phyloP scores from a whole-genome alignment of 92 coral and sea anemone genomes.

The Virgularia gustaviana region DNA sequence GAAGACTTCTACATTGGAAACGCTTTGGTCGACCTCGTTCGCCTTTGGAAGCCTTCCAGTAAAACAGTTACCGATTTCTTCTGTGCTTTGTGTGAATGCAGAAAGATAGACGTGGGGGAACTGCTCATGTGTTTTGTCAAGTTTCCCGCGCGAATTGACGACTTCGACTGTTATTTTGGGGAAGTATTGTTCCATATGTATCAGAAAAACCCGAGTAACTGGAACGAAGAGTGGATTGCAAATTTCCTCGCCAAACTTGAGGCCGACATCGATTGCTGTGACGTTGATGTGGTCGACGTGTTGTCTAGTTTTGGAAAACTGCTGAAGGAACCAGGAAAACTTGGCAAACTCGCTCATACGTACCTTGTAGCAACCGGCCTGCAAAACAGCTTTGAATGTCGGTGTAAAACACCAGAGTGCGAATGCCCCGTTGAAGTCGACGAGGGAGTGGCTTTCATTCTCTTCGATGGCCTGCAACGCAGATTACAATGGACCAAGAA shows the following conservation, averaged over 20 bases:
- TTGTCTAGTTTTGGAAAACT: conserved; percentile 78
- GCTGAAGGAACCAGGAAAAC: conserved; percentile 58
- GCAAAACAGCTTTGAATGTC: conserved; percentile 72
- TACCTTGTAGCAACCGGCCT: conserved; percentile 77
- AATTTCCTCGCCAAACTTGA: conserved; percentile 68
- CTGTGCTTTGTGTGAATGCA: conserved; percentile 10
- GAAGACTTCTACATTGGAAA: conserved; percentile 16
- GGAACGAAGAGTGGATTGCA: conserved; percentile 73
- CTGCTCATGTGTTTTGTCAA: conserved; percentile 23
- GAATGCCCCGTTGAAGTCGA: conserved; percentile 82
- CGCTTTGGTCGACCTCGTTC: conserved; percentile 7
- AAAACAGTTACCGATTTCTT: conserved; percentile 7
- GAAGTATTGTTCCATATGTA: conserved; percentile 12
- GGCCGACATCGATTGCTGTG: conserved; percentile 63
- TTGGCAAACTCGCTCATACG: conserved; percentile 74
- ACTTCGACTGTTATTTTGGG: conserved; percentile 31
- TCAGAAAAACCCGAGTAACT: conserved; percentile 54
- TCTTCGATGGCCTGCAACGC: conserved; percentile 79
- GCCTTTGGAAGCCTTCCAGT: conserved; percentile 28
- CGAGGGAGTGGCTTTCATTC: conserved; percentile 90
- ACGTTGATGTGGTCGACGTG: conserved; percentile 79
- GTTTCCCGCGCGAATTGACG: conserved; percentile 22
- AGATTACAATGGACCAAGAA: conserved; percentile 81
- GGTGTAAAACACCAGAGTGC: conserved; percentile 88
- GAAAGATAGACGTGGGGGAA: conserved; percentile 21